Evolutionary conservation across 1,140 invertebrate species (phyloP), one percentile per base, ranked within the genome.

Genomic region (Cephus cinctus): DNA sequence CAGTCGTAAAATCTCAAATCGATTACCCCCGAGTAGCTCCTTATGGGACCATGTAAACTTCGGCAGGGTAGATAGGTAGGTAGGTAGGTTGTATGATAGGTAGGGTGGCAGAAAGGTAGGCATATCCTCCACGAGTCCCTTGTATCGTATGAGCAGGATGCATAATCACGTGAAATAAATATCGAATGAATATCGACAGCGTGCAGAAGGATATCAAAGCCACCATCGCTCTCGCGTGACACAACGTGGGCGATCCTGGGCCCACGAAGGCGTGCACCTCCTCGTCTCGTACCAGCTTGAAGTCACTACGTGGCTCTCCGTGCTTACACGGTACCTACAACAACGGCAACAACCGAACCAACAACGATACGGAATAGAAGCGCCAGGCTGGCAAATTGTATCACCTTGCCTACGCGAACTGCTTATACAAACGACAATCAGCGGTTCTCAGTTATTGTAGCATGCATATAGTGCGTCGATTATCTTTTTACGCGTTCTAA

Each of bases 371-470:
- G 48, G 45, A 48, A 50, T 43, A 50, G 48, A 55, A 57, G 53
- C 53, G 48, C 39, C 48, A 34, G 46, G 25, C 49, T 50, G 52
- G 58, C 55, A 61, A 61, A 61, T 61, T 61, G 55, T 50, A 54
- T 52, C 54, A 54, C 48, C 60, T 63, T 57, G 43, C 52, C 54
- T 59, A 54, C 52, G 52, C 51, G 49, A 57, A 51, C 51, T 52
- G 52, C 54, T 45, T 23, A 56, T 56, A 52, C 57, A 57, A 56
- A 63, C 55, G 56, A 12, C 27, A 12, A 30, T 12, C 9, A 30
- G 12, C 9, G 27, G 11, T 9, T 9, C 27, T 11, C n/a, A n/a
- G n/a, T n/a, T n/a, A n/a, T n/a, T n/a, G n/a, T n/a, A n/a, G n/a
- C n/a, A n/a, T n/a, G n/a, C n/a, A n/a, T n/a, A n/a, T n/a, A n/a